Evolutionary conservation across 53 echinoderm and acorn worm genomes (phyloP), one percentile per base, ranked within the genome.

Genomic region (Henricia sp.): DNA sequence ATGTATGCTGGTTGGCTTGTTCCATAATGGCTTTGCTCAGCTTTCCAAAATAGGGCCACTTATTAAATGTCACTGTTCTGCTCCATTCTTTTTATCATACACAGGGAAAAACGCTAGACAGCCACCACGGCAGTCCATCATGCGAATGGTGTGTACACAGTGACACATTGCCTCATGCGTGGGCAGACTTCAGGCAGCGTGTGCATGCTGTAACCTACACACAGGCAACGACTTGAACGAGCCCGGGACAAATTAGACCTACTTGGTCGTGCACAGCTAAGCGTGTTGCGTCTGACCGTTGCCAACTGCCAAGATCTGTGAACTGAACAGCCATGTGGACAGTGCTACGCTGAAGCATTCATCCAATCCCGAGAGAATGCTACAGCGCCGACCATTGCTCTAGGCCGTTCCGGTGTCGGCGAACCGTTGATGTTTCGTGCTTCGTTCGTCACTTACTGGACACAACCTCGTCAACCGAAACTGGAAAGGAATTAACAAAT

Each of bases 41-140:
- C 62, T 60, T 60, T 60, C 33, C 62, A 60, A 60, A 56, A 60
- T n/a, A n/a, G 33, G 62, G 32, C 62, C 29, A 60, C 33, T 60
- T 60, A 60, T 60, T 60, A 60, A n/a, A n/a, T 17, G 30, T 32
- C 32, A 17, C 33, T 60, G 62, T 23, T 60, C 62, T 60, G 30
- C 33, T 6, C 33, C 33, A 34, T 14, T 34, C 62, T 60, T 60
- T 60, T 34, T 34, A 60, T 30, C 33, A 6, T 34, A 29, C 14
- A 2, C 62, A 60, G 62, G 62, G 62, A 32, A 34, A 17, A 60
- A 34, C 6, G 14, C 2, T 10, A 21, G 30, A 34, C n/a, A 30
- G 23, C 33, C n/a, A 60, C 62, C 1, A 32, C 32, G 62, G 33
- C 33, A 32, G 32, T 3, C 13, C 30, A 29, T 11, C 30, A 14